These are phyloP conservation scores for Drosophila punjabiensis DNA, from an alignment of 1,140 invertebrate genomes.

Conservation along the genomic window DNA sequence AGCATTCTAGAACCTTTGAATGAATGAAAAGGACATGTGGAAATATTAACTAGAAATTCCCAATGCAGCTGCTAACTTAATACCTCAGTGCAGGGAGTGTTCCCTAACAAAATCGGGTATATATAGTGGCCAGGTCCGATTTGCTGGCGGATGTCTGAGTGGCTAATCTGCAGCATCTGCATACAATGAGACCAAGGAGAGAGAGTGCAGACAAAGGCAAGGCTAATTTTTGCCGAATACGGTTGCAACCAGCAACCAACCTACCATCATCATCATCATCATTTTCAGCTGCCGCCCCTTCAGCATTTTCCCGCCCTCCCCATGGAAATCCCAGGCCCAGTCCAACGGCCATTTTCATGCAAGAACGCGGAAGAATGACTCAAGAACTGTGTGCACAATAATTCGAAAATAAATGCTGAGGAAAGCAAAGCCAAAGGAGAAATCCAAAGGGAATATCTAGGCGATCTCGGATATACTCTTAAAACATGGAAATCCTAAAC, in stretches of 20 bases:
- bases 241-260: slow-evolving; percentile 30
- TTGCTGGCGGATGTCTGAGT: slow-evolving; percentile 17
- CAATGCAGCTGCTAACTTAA: neutral
- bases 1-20: neutral
- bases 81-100: slow-evolving; percentile 30
- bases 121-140: slow-evolving; percentile 18
- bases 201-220: slow-evolving; percentile 53
- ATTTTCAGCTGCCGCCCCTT: slow-evolving; percentile 19
- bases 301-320: slow-evolving; percentile 13
- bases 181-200: slow-evolving; percentile 50
- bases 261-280: slow-evolving; percentile 49
- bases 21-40: neutral
- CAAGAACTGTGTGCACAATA: slow-evolving; percentile 77
- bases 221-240: slow-evolving; percentile 77
- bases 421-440: slow-evolving; percentile 44
- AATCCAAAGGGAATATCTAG: neutral
- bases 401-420: slow-evolving; percentile 81
- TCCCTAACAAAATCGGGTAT: slow-evolving; percentile 8
- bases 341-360: slow-evolving; percentile 75
- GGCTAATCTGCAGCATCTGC: slow-evolving; percentile 59
- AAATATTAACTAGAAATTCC: neutral
- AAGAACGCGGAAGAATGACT: slow-evolving; percentile 83
- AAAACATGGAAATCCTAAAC: neutral
- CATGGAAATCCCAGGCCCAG: slow-evolving; percentile 29
- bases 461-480: slow-evolving; percentile 7